Percentiles rank a stretch among this genome's conserved stretches.
Evolutionary conservation across 2,797 vertebrate species (phyloP).

Genomic region (Thripadectes ignobilis): DNA sequence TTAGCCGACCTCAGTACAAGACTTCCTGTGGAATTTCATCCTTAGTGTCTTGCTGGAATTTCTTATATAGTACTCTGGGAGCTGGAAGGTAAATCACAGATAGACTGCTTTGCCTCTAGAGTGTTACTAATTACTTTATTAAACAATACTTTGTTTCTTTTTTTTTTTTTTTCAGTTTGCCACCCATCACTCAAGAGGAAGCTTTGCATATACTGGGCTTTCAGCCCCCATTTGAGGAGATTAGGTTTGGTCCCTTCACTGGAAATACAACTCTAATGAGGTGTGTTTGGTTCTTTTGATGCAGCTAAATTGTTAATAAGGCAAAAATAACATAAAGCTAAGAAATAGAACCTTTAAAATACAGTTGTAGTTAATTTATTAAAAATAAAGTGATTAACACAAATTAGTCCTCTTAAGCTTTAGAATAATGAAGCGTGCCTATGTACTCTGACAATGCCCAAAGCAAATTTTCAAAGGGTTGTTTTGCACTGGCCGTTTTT

Average conservation of each 20-base stretch:
- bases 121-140: background rate
- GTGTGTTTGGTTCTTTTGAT: slow-evolving; percentile 58
- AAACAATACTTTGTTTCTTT: background rate
- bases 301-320: background rate
- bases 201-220: slow-evolving; percentile 96
- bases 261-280: slow-evolving; percentile 98
- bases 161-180: slow-evolving; percentile 78
- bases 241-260: slow-evolving; percentile 97
- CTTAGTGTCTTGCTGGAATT: slow-evolving; percentile 97
- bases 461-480: background rate
- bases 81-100: slow-evolving; percentile 87
- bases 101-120: background rate
- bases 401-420: background rate
- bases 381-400: background rate
- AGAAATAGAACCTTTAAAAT: background rate
- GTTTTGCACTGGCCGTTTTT: background rate
- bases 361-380: background rate
- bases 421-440: background rate
- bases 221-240: slow-evolving; percentile 97
- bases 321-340: background rate
- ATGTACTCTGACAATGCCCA: background rate
- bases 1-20: slow-evolving; percentile 98
- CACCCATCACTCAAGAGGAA: slow-evolving; percentile 96
- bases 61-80: slow-evolving; percentile 94
- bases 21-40: slow-evolving; percentile 99